Conservation (phyloP, 2,797 vertebrate species). For the Falco cherrug region DNA sequence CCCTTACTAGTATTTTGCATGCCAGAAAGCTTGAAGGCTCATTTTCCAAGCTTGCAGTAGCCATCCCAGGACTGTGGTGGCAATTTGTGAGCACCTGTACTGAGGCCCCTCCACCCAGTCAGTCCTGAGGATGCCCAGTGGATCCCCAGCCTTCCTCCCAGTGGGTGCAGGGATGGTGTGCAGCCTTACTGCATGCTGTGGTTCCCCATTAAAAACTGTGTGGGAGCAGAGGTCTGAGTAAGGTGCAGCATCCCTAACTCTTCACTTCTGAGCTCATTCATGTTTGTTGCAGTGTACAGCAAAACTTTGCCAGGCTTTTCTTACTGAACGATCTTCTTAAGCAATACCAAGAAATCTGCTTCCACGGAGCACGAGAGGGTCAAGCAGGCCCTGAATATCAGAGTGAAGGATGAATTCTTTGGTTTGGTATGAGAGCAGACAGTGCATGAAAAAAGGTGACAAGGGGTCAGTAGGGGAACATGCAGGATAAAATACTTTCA, state of each 20-base stretch:
- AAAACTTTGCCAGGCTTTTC: background rate
- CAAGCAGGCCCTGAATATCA: conserved; percentile 80
- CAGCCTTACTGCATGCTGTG: background rate
- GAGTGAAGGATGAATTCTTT: conserved; percentile 83
- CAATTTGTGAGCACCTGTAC: background rate
- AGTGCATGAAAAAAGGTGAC: conserved; percentile 84
- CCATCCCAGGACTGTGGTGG: rapidly evolving
- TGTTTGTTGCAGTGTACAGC: background rate
- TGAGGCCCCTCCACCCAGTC: background rate
- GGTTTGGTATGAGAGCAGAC: conserved; percentile 76
- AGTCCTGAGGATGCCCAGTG: background rate
- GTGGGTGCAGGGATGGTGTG: background rate
- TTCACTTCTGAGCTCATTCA: background rate
- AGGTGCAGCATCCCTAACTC: background rate
- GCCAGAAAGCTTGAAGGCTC: background rate
- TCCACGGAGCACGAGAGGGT: conserved; percentile 66
- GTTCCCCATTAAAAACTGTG: background rate
- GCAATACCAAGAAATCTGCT: conserved; percentile 13
- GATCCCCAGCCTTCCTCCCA: background rate
- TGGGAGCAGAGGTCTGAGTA: background rate
- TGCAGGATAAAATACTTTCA: conserved; percentile 89
- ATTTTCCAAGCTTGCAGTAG: background rate
- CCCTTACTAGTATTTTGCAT: rapidly evolving
- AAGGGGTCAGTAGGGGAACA: conserved; percentile 84
- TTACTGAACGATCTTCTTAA: background rate